These are phyloP conservation scores for Corythaeola cristata DNA, from an alignment of 2,113 vertebrate genomes.

Conservation along the genomic window DNA sequence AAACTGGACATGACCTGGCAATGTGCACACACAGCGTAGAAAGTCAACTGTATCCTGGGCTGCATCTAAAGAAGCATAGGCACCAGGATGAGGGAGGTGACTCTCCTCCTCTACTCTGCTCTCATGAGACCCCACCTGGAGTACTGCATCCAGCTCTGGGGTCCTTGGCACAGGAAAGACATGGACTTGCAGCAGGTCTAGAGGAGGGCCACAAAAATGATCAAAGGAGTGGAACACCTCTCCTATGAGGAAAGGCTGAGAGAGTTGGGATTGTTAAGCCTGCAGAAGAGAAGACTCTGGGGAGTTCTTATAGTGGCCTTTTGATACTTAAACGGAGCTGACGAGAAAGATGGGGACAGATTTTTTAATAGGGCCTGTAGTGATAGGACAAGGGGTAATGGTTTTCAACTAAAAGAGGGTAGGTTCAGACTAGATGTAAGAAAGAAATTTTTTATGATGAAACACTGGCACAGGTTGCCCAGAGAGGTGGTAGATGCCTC, in stretches of 20 bases:
- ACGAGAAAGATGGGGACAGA: background rate
- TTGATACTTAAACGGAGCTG: background rate
- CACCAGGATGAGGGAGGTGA: accelerated
- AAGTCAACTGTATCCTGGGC: background rate
- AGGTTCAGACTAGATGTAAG: background rate
- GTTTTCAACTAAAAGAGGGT: background rate
- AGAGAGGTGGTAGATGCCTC: background rate
- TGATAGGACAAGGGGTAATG: accelerated
- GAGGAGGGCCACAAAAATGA: background rate
- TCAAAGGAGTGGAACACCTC: background rate
- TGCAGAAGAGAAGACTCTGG: accelerated
- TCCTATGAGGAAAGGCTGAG: background rate
- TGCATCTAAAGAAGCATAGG: accelerated
- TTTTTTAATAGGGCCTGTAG: background rate
- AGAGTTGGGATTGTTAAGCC: background rate
- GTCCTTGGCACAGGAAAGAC: background rate
- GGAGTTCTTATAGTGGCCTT: background rate
- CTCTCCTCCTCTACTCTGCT: background rate
- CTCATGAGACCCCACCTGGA: background rate
- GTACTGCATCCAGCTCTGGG: background rate
- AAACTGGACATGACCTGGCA: background rate
- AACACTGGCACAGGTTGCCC: background rate
- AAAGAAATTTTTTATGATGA: background rate
- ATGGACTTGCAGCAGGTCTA: background rate
- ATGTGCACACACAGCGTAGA: accelerated